Conservation (phyloP, 2,888 invertebrate genomes). For the Plebejus argus region DNA sequence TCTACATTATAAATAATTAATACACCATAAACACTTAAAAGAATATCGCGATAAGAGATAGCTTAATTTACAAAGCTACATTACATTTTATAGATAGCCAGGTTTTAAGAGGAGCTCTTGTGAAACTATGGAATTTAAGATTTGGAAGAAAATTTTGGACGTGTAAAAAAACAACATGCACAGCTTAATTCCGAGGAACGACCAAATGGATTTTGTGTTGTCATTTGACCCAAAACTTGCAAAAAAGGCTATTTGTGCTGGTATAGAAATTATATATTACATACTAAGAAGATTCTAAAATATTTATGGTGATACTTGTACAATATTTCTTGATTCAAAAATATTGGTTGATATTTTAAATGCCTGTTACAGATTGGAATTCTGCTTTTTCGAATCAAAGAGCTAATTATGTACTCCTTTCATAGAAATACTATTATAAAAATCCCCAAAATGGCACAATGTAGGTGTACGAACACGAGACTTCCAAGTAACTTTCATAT, state of each 20-base stretch:
- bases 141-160: neutral
- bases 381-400: neutral
- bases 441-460: neutral
- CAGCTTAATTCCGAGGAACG: neutral
- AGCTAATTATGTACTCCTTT: neutral
- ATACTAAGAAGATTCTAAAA: too few relatives aligned
- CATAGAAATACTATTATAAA: neutral
- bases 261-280: too few relatives aligned
- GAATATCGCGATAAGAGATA: conserved; percentile 18
- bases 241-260: neutral
- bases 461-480: neutral
- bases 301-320: too few relatives aligned
- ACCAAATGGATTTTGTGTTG: neutral
- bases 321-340: too few relatives aligned
- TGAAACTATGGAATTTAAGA: neutral
- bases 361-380: neutral
- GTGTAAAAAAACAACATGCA: neutral
- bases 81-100: neutral
- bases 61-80: neutral
- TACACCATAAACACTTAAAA: conserved; percentile 16
- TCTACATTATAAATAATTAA: conserved; percentile 15
- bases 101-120: neutral
- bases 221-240: neutral
- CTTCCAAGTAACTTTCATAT: conserved; percentile 17
- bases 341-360: too few relatives aligned